These are phyloP conservation scores for Tetragnatha montana DNA, from an alignment of 2,888 invertebrate species.

Conservation along the genomic window DNA sequence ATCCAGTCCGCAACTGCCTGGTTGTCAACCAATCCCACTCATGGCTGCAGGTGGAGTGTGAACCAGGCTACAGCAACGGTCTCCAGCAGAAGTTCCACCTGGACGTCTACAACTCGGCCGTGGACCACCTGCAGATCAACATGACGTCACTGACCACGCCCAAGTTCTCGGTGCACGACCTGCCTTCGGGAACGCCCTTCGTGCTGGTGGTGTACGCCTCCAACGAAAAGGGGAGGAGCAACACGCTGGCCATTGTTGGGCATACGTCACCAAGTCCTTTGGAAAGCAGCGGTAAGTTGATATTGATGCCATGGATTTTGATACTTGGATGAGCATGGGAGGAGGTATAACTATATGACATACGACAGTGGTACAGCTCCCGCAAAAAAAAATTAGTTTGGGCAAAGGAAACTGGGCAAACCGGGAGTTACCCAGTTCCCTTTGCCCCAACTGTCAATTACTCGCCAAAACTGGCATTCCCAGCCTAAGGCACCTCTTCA, in stretches of 20 bases:
- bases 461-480: no score
- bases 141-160: conserved; percentile 82
- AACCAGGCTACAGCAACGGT: conserved; percentile 93
- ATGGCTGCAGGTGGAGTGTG: conserved; percentile 87
- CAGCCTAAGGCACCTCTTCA: no score
- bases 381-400: not conserved
- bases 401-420: no score
- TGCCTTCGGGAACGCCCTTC: conserved; percentile 86
- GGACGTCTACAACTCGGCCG: conserved; percentile 82
- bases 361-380: no score
- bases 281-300: conserved; percentile 46
- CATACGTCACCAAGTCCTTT: conserved; percentile 79
- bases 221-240: conserved; percentile 89
- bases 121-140: conserved; percentile 84
- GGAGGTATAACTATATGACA: no score
- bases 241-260: conserved; percentile 86
- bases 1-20: conserved; percentile 93
- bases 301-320: not conserved
- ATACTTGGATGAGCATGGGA: no score
- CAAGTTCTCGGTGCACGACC: conserved; percentile 84
- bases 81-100: conserved; percentile 89
- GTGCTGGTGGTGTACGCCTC: conserved; percentile 86
- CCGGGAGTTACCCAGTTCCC: no score
- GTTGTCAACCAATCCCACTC: conserved; percentile 90
- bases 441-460: no score